Evolutionary conservation across 53 echinoderm and acorn worm species (phyloP).

Genomic region (Arbacia lixula): DNA sequence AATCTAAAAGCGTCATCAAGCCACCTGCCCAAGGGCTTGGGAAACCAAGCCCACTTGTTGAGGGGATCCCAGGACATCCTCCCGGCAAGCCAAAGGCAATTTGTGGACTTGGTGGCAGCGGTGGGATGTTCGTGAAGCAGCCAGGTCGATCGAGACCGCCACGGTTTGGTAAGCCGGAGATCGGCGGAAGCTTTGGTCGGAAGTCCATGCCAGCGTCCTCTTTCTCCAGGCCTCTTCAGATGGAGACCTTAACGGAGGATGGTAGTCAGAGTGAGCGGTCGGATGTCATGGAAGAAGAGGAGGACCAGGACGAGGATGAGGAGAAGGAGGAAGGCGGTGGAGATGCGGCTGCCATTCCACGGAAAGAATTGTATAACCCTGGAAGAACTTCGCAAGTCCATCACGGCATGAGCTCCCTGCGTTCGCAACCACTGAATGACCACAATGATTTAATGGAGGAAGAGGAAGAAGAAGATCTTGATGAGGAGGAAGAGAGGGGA

Average conservation of each 20-base stretch:
- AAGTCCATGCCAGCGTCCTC: constrained; percentile 8
- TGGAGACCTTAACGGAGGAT: constrained; percentile 41
- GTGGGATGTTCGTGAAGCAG: constrained; percentile 27
- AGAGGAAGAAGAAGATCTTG: neutral
- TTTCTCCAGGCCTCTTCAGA: constrained; percentile 40
- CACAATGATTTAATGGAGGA: neutral
- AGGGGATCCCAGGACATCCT: neutral
- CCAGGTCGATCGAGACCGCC: constrained; percentile 18
- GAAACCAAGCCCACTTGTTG: neutral
- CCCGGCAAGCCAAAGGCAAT: neutral
- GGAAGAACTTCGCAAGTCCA: no score
- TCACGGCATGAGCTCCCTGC: no score
- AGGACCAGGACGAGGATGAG: constrained; percentile 20
- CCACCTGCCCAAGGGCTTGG: neutral
- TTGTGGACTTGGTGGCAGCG: neutral
- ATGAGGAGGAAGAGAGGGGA: neutral
- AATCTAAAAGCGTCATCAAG: constrained; percentile 1
- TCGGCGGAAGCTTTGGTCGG: constrained; percentile 29
- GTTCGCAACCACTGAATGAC: no score
- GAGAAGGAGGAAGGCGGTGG: neutral
- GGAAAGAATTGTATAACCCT: no score
- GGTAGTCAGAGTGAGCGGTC: constrained; percentile 46
- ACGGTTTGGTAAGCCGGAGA: constrained; percentile 15
- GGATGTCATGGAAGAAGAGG: constrained; percentile 48
- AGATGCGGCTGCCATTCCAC: no score